These are phyloP conservation scores for Schizotus pectinicornis DNA, from an alignment of 2,888 invertebrate genomes.

Conservation along the genomic window DNA sequence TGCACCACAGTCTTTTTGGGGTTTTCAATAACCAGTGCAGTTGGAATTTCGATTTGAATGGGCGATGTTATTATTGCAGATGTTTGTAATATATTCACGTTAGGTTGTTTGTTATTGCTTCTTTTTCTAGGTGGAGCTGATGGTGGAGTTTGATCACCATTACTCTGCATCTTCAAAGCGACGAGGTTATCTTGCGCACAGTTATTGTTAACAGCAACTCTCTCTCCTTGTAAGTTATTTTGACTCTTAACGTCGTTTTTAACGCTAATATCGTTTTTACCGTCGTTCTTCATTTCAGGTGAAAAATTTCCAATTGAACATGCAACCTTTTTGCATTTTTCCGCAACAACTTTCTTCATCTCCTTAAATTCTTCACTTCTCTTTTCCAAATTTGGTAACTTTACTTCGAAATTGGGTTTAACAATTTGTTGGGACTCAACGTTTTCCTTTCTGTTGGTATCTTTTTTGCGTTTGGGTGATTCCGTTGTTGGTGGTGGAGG, in stretches of 20 bases:
- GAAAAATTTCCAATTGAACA: too few species aligned
- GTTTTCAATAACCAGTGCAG: neutral
- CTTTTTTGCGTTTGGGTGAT: slow-evolving; percentile 25
- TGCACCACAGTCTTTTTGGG: slow-evolving; percentile 59
- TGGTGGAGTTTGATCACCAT: slow-evolving; percentile 42
- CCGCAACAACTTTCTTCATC: too few species aligned
- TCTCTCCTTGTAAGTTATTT: too few species aligned
- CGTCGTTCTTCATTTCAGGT: too few species aligned
- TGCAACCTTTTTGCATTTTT: too few species aligned
- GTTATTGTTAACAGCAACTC: too few species aligned
- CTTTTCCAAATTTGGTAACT: neutral
- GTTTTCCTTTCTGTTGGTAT: neutral
- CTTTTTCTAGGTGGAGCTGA: slow-evolving; percentile 56
- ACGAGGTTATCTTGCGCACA: too few species aligned
- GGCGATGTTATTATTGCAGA: slow-evolving; percentile 23
- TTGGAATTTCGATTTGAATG: slow-evolving; percentile 35
- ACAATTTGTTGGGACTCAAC: neutral
- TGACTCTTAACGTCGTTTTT: too few species aligned
- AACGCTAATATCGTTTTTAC: too few species aligned
- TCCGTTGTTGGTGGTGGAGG: slow-evolving; percentile 55
- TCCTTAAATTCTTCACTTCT: slow-evolving; percentile 4
- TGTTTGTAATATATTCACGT: slow-evolving; percentile 34
- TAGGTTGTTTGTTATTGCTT: slow-evolving; percentile 52
- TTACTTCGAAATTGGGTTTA: neutral
- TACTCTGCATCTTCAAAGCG: neutral